Conservation (phyloP, 2,113 vertebrate genomes). For the Corythornis vintsioides region DNA sequence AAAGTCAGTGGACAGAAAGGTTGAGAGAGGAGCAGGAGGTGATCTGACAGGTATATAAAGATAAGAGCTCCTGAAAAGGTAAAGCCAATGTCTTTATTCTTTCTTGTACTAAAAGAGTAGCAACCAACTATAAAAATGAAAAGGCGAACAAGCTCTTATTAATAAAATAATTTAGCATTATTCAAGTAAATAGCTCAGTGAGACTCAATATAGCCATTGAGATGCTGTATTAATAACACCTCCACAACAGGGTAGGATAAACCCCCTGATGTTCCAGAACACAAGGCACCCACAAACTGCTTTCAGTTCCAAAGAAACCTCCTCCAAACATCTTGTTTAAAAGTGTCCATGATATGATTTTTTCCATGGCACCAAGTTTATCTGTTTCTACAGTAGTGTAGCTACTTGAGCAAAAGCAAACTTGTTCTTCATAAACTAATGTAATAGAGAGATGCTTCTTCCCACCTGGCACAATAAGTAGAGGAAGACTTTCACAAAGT, state of each 20-base stretch:
- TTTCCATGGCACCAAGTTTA: not conserved
- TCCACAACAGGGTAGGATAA: not conserved
- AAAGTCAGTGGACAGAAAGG: conserved; percentile 54
- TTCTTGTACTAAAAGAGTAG: conserved; percentile 4
- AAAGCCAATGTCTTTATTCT: not conserved
- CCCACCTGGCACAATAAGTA: not conserved
- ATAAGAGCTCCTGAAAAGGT: conserved; percentile 23
- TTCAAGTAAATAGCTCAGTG: not conserved
- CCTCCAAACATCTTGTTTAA: not conserved
- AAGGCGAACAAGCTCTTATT: not conserved
- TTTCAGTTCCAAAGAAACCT: not conserved
- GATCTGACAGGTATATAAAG: conserved; percentile 33
- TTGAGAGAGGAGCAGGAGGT: conserved; percentile 46
- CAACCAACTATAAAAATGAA: not conserved
- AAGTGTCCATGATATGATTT: not conserved
- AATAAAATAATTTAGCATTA: not conserved
- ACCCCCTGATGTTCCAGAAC: not conserved
- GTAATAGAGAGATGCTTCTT: not conserved
- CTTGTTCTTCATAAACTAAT: not conserved
- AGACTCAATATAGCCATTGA: not conserved
- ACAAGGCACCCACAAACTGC: not conserved
- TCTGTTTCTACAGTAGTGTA: not conserved
- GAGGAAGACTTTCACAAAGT: not conserved
- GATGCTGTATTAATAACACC: not conserved
- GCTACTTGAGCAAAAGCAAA: not conserved